Conservation (phyloP, 2,888 invertebrate species). For the Cheilosia urbana region DNA sequence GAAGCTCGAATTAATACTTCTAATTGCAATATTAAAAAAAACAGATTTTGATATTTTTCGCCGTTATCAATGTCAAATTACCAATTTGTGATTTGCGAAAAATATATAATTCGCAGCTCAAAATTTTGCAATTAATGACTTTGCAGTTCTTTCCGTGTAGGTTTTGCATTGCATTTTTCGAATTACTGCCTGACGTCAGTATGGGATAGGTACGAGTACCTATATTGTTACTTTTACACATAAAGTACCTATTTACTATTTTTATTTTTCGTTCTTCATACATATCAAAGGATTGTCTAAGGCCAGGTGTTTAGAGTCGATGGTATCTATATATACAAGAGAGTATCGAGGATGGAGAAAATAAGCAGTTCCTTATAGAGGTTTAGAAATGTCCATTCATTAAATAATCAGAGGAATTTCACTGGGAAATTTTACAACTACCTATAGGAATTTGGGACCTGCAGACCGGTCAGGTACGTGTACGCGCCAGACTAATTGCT, state of each 20-base stretch:
- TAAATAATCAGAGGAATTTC: conserved; percentile 39
- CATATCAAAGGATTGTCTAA: conserved; percentile 52
- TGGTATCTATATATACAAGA: background rate
- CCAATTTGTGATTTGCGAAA: no score
- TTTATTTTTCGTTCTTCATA: conserved; percentile 3
- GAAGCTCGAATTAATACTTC: no score
- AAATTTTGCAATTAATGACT: no score
- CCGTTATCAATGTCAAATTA: no score
- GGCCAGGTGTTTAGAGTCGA: conserved; percentile 41
- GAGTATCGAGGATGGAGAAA: background rate
- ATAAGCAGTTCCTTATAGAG: no score
- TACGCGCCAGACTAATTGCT: conserved; percentile 37
- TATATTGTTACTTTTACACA: conserved; percentile 19
- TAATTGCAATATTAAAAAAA: no score
- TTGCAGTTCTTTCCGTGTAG: no score
- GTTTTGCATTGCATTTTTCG: conserved; percentile 23
- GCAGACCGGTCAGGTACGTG: conserved; percentile 5
- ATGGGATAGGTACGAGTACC: no score
- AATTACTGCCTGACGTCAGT: conserved; percentile 26
- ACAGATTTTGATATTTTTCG: no score
- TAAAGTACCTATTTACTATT: conserved; percentile 11
- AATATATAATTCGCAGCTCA: no score
- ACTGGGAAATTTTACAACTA: conserved; percentile 20
- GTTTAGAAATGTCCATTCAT: conserved; percentile 43
- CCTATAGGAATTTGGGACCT: conserved; percentile 28